These are phyloP conservation scores for Discoglossus pictus DNA, from an alignment of 2,797 vertebrate genomes.

Conservation along the genomic window DNA sequence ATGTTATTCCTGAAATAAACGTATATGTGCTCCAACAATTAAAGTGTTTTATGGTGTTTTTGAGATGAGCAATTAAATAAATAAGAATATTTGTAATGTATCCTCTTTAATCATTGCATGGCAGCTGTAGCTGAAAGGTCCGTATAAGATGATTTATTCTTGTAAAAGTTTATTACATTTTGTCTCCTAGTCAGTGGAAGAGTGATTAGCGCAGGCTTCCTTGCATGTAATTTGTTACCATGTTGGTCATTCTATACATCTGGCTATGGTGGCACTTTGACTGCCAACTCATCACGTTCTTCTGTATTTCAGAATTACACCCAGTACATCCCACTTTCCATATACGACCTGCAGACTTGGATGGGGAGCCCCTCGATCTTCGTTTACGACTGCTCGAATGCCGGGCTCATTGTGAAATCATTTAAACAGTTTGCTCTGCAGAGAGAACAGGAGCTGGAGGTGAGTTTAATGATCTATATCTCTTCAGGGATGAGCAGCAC, in stretches of 20 bases:
- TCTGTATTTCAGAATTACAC: slow-evolving; percentile 89
- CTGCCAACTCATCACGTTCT: slow-evolving; percentile 25
- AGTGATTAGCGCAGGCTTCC: no score
- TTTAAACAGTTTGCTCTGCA: slow-evolving; percentile 97
- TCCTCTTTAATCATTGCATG: no score
- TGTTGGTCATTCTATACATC: neutral
- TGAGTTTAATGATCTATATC: slow-evolving; percentile 58
- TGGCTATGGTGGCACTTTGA: neutral
- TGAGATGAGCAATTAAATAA: no score
- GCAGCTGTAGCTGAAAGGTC: no score
- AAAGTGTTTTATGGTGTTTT: no score
- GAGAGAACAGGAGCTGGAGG: slow-evolving; percentile 96
- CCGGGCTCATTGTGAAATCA: slow-evolving; percentile 95
- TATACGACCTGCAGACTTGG: slow-evolving; percentile 98
- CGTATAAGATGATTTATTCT: no score
- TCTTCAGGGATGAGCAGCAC: neutral
- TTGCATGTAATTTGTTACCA: slow-evolving; percentile 27
- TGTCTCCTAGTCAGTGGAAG: no score
- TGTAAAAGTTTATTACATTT: no score
- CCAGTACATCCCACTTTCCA: slow-evolving; percentile 96
- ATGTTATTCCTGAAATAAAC: no score
- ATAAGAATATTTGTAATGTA: no score
- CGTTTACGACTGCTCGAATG: slow-evolving; percentile 96
- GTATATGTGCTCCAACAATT: no score
- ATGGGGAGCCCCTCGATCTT: slow-evolving; percentile 99